A percentile compares a stretch with the other conserved stretches of the same genome.
Conservation (phyloP, 2,113 vertebrate species). For the Dasyornis broadbenti region DNA sequence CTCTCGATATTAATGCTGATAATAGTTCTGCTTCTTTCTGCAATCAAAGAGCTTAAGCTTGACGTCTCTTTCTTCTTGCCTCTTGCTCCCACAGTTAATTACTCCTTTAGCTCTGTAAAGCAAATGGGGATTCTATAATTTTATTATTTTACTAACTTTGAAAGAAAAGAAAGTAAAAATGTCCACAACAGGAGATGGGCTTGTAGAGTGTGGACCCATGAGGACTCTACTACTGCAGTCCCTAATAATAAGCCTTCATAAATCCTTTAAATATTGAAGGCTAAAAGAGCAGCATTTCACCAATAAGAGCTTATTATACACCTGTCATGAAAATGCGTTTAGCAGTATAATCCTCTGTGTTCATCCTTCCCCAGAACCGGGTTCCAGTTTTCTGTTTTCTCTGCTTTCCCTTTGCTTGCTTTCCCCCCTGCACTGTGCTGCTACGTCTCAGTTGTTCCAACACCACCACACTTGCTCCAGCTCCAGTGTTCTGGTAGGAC, state of each 20-base stretch:
- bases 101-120: neutral
- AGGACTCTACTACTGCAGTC: neutral
- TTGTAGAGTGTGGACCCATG: neutral
- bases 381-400: neutral
- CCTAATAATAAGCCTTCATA: neutral
- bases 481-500: neutral
- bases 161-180: neutral
- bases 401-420: neutral
- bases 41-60: neutral
- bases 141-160: neutral
- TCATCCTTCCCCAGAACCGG: neutral
- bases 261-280: neutral
- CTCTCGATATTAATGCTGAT: neutral
- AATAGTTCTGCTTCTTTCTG: conserved; percentile 27
- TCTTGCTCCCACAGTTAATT: conserved; percentile 26
- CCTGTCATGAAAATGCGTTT: neutral
- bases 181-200: neutral
- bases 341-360: neutral
- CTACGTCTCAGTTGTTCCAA: fast-evolving
- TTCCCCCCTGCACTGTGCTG: fast-evolving
- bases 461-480: neutral
- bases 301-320: neutral
- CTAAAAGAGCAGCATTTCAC: neutral
- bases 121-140: neutral
- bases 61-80: neutral